Conservation (phyloP, 2,797 vertebrate genomes). For the Phrynocephalus vlangalii region DNA sequence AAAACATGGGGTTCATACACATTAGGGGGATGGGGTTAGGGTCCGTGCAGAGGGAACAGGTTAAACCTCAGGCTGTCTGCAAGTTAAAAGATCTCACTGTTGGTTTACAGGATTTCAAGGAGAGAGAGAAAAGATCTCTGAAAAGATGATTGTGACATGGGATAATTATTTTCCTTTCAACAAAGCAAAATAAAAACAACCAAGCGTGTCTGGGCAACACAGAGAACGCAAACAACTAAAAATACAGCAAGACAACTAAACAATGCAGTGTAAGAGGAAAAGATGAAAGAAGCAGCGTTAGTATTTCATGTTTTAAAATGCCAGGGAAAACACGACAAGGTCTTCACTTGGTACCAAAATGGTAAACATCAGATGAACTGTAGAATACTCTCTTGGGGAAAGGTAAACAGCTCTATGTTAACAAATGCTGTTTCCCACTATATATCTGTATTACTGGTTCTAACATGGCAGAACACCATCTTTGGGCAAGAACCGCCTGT, state of each 20-base stretch:
- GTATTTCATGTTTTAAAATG: not conserved
- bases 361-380: not conserved
- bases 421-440: no score
- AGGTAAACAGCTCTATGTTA: no score
- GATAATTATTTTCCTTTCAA: no score
- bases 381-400: no score
- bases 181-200: not conserved
- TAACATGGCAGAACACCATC: no score
- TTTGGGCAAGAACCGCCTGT: no score
- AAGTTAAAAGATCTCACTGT: not conserved
- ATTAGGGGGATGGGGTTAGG: not conserved
- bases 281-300: not conserved
- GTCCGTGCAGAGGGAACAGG: conserved; percentile 21
- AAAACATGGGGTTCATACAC: not conserved
- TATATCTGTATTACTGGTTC: not conserved
- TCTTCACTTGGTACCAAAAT: not conserved
- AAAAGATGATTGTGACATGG: no score
- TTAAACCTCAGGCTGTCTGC: conserved; percentile 39
- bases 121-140: no score
- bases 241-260: not conserved
- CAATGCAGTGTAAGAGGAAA: not conserved
- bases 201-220: not conserved
- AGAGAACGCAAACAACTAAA: not conserved
- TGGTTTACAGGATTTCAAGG: no score
- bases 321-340: not conserved